Evolutionary conservation across 1,140 invertebrate genomes (phyloP).

Genomic region (Dreissena polymorpha): DNA sequence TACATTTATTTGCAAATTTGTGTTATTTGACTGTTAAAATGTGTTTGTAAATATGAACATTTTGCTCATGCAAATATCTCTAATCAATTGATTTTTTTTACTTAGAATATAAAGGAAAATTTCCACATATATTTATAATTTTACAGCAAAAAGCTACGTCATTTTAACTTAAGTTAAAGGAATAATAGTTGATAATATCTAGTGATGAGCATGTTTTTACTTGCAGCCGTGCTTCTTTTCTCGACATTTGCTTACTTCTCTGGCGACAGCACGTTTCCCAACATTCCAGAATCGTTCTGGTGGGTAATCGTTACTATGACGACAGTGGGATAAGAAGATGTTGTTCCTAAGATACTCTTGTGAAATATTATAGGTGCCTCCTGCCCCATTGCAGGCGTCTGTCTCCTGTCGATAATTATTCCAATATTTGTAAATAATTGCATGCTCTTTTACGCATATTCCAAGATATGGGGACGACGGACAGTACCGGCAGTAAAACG

Average conservation of each 20-base stretch:
- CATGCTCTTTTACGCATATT: constrained; percentile 69
- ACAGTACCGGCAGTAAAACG: no score
- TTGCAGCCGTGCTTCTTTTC: constrained; percentile 63
- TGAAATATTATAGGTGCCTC: constrained; percentile 86
- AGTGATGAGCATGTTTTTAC: constrained; percentile 62
- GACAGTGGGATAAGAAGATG: constrained; percentile 94
- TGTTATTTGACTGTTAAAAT: no score
- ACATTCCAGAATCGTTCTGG: constrained; percentile 96
- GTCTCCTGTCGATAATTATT: constrained; percentile 93
- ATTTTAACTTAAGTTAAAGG: no score
- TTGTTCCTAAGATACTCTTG: constrained; percentile 58
- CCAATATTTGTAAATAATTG: constrained; percentile 96
- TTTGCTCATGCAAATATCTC: no score
- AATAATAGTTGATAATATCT: no score
- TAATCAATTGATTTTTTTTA: no score
- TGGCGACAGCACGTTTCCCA: constrained; percentile 75
- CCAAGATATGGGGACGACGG: constrained; percentile 51
- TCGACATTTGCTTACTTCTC: constrained; percentile 62
- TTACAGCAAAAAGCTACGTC: no score
- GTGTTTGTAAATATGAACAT: no score
- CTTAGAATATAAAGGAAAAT: no score
- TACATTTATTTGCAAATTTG: no score
- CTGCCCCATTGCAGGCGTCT: constrained; percentile 91
- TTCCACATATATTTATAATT: no score
- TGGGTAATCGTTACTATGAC: constrained; percentile 99